phyloP scores from a whole-genome alignment of 2,888 invertebrate genomes.

The Parnassius mnemosyne region DNA sequence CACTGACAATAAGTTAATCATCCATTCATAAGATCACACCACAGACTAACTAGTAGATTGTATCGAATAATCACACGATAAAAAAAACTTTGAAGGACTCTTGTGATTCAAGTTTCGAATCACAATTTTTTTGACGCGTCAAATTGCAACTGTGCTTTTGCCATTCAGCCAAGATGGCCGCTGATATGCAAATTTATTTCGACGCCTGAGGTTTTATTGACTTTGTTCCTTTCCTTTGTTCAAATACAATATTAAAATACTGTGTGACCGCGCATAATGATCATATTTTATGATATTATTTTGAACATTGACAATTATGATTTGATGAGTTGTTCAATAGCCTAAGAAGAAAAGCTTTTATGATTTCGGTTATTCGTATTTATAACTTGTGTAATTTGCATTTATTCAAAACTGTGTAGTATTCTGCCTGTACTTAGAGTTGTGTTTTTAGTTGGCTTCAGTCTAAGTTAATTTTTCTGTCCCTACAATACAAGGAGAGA shows the following conservation, averaged over 20 bases:
- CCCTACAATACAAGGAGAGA: no score
- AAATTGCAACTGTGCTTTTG: constrained; percentile 39
- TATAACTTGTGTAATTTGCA: no score
- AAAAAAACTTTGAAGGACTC: constrained; percentile 21
- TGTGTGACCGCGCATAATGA: constrained; percentile 51
- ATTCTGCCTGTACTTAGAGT: no score
- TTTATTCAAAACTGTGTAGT: no score
- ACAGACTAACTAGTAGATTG: no score
- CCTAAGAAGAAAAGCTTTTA: neutral
- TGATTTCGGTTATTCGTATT: no score
- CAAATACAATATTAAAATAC: constrained; percentile 28
- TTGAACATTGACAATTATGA: constrained; percentile 9
- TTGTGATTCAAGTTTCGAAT: constrained; percentile 46
- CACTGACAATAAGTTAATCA: constrained; percentile 1
- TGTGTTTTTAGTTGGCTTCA: no score
- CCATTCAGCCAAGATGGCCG: constrained; percentile 46
- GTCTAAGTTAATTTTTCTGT: no score
- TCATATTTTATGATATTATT: constrained; percentile 14
- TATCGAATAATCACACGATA: neutral
- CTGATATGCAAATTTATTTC: constrained; percentile 50
- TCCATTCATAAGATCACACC: constrained; percentile 20
- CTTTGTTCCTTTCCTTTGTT: constrained; percentile 43
- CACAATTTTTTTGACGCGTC: constrained; percentile 36
- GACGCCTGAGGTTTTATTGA: constrained; percentile 46
- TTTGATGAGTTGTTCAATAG: constrained; percentile 16